Evolutionary conservation across 2,888 invertebrate genomes (phyloP).

Genomic region (Cheilosia variabilis): DNA sequence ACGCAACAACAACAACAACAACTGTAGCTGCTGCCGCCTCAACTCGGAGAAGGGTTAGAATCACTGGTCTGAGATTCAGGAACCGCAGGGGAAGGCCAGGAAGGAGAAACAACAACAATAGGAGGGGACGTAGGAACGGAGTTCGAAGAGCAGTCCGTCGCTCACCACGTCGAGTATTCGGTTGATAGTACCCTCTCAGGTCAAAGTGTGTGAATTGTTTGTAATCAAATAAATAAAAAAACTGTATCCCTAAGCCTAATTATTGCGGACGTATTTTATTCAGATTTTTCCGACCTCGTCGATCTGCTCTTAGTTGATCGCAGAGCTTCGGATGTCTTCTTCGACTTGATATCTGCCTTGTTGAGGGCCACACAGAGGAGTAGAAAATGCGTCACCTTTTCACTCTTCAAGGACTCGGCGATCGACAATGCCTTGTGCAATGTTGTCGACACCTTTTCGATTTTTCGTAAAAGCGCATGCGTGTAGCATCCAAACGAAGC

Average conservation of each 20-base stretch:
- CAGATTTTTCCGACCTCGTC: neutral
- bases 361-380: neutral
- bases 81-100: too few species aligned
- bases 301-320: neutral
- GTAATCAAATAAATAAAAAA: neutral
- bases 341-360: neutral
- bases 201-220: too few species aligned
- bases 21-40: too few species aligned
- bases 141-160: too few species aligned
- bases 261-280: neutral
- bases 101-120: too few species aligned
- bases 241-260: too few species aligned
- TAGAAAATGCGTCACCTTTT: neutral
- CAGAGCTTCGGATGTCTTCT: neutral
- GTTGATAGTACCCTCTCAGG: too few species aligned
- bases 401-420: neutral
- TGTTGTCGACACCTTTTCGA: conserved; percentile 78
- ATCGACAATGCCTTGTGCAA: conserved; percentile 77
- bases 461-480: conserved; percentile 79
- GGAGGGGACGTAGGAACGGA: too few species aligned
- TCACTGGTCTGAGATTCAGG: too few species aligned
- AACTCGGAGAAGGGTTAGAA: too few species aligned
- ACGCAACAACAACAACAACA: too few species aligned
- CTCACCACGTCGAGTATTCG: too few species aligned
- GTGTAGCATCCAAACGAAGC: conserved; percentile 79